These are phyloP conservation scores for Drosophila albomicans DNA, from an alignment of 1,140 invertebrate genomes.

Conservation along the genomic window DNA sequence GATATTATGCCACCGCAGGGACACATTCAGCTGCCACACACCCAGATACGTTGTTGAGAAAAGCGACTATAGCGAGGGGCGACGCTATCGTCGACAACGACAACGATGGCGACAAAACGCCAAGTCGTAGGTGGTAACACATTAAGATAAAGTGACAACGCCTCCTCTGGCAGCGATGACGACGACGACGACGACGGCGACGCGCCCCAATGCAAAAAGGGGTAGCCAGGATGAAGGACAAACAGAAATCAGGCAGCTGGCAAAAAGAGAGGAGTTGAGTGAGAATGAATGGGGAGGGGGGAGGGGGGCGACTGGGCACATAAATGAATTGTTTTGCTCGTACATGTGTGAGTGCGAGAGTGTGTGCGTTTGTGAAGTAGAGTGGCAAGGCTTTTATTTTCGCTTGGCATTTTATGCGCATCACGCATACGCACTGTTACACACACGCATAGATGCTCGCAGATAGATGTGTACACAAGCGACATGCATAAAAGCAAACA, in stretches of 20 bases:
- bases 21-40: constrained; percentile 75
- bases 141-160: constrained; percentile 84
- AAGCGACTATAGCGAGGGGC: neutral
- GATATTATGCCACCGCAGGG: constrained; percentile 83
- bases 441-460: constrained; percentile 57
- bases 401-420: constrained; percentile 81
- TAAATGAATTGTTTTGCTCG: constrained; percentile 70
- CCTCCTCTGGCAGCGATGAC: constrained; percentile 59
- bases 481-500: constrained; percentile 74
- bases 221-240: constrained; percentile 68
- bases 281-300: neutral
- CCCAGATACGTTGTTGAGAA: constrained; percentile 19
- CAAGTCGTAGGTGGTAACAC: constrained; percentile 81
- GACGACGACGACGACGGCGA: constrained; percentile 10
- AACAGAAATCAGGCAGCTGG: constrained; percentile 77
- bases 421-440: constrained; percentile 81
- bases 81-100: constrained; percentile 9
- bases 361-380: neutral
- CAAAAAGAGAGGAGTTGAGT: constrained; percentile 37
- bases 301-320: constrained; percentile 49
- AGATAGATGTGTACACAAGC: constrained; percentile 65
- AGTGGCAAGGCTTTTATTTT: constrained; percentile 70
- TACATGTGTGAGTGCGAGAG: constrained; percentile 6
- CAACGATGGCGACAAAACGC: constrained; percentile 26
- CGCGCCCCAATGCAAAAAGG: constrained; percentile 37